Evolutionary conservation across 2,797 vertebrate species (phyloP), one percentile per base, ranked within the genome.

Genomic region (Crax fasciolata): DNA sequence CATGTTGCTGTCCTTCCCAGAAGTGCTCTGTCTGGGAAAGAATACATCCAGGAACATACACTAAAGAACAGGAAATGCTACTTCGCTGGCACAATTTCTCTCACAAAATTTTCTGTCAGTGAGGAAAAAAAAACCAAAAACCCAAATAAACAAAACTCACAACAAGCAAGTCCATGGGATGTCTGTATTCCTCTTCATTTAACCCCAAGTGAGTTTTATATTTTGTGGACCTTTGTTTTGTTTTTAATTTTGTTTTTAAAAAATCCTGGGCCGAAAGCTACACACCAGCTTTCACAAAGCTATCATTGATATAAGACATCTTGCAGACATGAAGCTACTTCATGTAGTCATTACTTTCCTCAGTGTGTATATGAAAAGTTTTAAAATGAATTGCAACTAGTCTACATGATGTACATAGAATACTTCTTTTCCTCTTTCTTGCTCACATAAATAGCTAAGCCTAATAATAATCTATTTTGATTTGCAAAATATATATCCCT

Each of bases 391-490:
- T 75, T 68, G 88, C 89, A 97, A 96, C 74, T 79, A 39, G 66
- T 86, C 51, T 81, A 84, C 80, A 96, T 74, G 96, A 95, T 8
- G 13, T 57, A 87, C 90, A 74, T 0, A 43, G 54, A 51, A 38
- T 72, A 68, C 46, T 92, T 93, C 9, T 91, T 78, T 88, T 55
- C 61, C 92, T 83, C 74, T 52, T 85, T 83, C 19, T 79, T 83
- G 58, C 58, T 44, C 18, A 3, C 77, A n/a, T 75, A 97, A 98
- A 95, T 95, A 96, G 92, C 93, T 73, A 95, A 96, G 86, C 66
- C 97, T 98, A 98, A 97, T 96, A 98, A 98, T 97, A 98, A 97
- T 96, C 95, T 90, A 72, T 72, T 97, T 95, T 97, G 93, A 97
- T 96, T 97, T 96, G 96, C 96, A 97, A 96, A 97, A 91, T 82